A percentile compares a stretch with the other conserved stretches of the same genome.
phyloP scores from a whole-genome alignment of 2,888 invertebrate species.

The Phalera bucephala region DNA sequence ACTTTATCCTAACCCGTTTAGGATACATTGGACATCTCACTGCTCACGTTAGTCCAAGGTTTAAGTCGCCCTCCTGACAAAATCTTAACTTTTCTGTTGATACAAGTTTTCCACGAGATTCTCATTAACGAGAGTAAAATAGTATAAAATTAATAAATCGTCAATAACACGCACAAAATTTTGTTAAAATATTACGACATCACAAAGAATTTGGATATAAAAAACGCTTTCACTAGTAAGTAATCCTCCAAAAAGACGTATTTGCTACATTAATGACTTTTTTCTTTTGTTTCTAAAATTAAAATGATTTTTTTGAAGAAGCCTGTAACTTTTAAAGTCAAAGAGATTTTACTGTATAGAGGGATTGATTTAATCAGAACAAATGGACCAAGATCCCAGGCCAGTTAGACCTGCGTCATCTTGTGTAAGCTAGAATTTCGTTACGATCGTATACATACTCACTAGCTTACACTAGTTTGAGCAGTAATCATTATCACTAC shows the following conservation, averaged over 20 bases:
- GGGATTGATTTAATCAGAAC: too few relatives aligned
- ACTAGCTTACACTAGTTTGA: too few relatives aligned
- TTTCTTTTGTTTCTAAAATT: conserved; percentile 79
- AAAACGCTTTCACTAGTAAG: conserved; percentile 77
- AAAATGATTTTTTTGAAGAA: conserved; percentile 54
- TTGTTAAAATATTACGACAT: conserved; percentile 78
- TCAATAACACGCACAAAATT: conserved; percentile 74
- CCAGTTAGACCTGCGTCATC: too few relatives aligned
- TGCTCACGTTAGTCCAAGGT: conserved; percentile 70
- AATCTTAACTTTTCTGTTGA: conserved; percentile 55
- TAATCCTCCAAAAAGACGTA: conserved; percentile 78
- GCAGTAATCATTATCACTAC: too few relatives aligned
- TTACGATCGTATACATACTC: too few relatives aligned
- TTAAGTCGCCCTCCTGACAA: conserved; percentile 70
- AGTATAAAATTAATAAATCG: conserved; percentile 47
- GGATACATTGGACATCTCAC: conserved; percentile 83
- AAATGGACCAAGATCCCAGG: too few relatives aligned
- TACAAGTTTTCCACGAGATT: conserved; percentile 63
- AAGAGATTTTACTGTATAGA: conserved; percentile 19
- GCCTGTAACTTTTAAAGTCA: conserved; percentile 37
- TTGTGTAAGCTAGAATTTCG: too few relatives aligned
- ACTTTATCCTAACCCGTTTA: conserved; percentile 81
- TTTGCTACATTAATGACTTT: conserved; percentile 75
- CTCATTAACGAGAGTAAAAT: conserved; percentile 71
- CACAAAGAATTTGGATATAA: conserved; percentile 82